Percentiles rank a stretch among this genome's conserved stretches.
Conservation (phyloP, 2,797 vertebrate genomes). For the Xenentodon cancila region DNA sequence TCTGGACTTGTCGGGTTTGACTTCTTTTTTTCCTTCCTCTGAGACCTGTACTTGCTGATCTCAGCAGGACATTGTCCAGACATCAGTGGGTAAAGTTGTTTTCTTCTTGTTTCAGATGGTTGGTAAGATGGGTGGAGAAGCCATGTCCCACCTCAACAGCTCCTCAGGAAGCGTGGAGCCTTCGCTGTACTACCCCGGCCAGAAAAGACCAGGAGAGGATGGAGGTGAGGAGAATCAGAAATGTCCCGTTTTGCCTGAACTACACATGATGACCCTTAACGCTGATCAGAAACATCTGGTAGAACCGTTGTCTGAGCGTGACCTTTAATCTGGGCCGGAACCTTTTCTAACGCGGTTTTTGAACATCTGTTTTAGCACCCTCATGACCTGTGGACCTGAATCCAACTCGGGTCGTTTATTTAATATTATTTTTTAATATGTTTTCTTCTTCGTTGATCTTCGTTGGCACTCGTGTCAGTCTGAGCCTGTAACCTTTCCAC, state of each 20-base stretch:
- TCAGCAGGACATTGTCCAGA: background rate
- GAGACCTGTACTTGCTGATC: background rate
- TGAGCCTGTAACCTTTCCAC: too few species aligned
- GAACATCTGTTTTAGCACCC: too few species aligned
- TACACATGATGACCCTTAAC: background rate
- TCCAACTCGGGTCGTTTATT: too few species aligned
- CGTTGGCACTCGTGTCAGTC: too few species aligned
- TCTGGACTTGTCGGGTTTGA: too few species aligned
- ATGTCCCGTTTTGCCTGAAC: background rate
- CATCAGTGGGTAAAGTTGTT: slow-evolving; percentile 9
- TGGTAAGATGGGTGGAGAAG: slow-evolving; percentile 69
- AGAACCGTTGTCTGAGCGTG: too few species aligned
- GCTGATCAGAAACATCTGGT: too few species aligned
- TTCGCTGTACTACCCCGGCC: slow-evolving; percentile 68
- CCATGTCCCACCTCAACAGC: slow-evolving; percentile 76
- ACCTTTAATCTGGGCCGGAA: too few species aligned
- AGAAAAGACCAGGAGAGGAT: slow-evolving; percentile 72
- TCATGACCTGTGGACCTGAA: too few species aligned
- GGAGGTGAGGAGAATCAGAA: slow-evolving; percentile 51
- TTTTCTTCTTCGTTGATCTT: too few species aligned
- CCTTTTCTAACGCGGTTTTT: too few species aligned
- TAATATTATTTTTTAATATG: too few species aligned
- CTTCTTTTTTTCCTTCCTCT: background rate
- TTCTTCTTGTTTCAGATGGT: slow-evolving; percentile 61
- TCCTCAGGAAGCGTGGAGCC: slow-evolving; percentile 68